Percentiles rank a stretch among this genome's conserved stretches.
These are phyloP conservation scores for Carassius carassius DNA, from an alignment of 2,113 vertebrate genomes.

Conservation along the genomic window DNA sequence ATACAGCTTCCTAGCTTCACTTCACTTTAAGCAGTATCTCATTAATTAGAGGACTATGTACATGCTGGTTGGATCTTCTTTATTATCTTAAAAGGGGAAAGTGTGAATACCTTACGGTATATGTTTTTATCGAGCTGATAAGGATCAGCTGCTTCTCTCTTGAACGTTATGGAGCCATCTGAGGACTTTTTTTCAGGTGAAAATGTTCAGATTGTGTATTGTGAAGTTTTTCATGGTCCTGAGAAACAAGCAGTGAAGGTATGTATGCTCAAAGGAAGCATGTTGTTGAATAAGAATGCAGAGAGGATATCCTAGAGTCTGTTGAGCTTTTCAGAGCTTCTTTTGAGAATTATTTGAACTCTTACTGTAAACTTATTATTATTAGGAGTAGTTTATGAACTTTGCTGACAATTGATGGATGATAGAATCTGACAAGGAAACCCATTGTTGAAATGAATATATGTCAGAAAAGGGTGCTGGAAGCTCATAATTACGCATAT, in stretches of 20 bases:
- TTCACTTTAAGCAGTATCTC: constrained; percentile 2
- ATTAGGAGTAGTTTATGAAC: neutral
- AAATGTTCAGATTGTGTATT: constrained; percentile 52
- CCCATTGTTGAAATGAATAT: neutral
- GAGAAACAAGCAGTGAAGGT: constrained; percentile 40
- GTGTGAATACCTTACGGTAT: neutral
- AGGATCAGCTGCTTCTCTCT: constrained; percentile 8
- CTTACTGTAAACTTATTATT: neutral
- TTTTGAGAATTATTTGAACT: neutral
- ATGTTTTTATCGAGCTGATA: constrained; percentile 10
- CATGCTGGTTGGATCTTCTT: constrained; percentile 3
- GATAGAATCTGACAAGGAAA: neutral
- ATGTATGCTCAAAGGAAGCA: constrained; percentile 10
- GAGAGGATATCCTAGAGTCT: no score
- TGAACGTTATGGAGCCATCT: constrained; percentile 37
- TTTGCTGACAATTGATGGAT: neutral
- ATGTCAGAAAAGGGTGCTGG: no score
- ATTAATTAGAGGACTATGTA: constrained; percentile 27
- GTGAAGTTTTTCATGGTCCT: constrained; percentile 56
- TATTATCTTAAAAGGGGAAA: neutral
- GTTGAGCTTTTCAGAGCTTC: no score
- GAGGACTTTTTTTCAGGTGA: constrained; percentile 48
- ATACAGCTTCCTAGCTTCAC: constrained; percentile 27
- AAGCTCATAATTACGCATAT: no score
- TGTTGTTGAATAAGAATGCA: no score